Base-by-base conservation (phyloP, 37 sponge, comb jelly and placozoan genomes). In the Axinella damicornis region DNA sequence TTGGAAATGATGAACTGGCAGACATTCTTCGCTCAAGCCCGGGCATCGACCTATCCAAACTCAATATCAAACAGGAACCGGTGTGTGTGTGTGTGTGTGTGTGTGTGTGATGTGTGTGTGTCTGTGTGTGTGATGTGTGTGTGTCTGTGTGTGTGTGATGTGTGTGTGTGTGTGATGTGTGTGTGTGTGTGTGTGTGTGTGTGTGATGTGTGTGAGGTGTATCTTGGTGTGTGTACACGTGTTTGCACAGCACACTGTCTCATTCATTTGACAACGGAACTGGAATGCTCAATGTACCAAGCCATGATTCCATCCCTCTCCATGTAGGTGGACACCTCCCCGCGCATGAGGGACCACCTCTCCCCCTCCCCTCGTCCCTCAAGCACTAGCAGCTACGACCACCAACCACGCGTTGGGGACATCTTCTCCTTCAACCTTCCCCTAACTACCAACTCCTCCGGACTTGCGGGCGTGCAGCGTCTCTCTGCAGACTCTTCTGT, bases 21-120 rank as follows among this genome's bases (percentile, higher is more conserved):
- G 88, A 92, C n/a, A 52, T 84, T 25, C 39, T 87, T 1, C 31
- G 93, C 35, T 38, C 80, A 35, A 92, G 93, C 53, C 93, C 93
- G 0, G 80, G 71, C 16, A 83, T 92, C 21, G 93, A 92, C 72
- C 37, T 92, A 32, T 76, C 93, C 9, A 87, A 74, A 56, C 82
- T 92, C 5, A 72, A 88, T 53, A 79, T 92, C 58, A 88, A 92
- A 57, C 76, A 76, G 46, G 90, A 89, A 68, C 40, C 39, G 65
- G 90, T 84, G 59, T 53, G 85, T 82, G 71, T 14, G 74, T 83
- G 74, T 71, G 65, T 60, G 68, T 52, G 52, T 52, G 69, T 76
- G 85, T 75, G 69, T 84, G 77, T n/a, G n/a, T n/a, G 39, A 40
- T 84, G 76, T 65, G 69, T 84, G 76, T 64, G 57, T 65, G 66